These are phyloP conservation scores for Drosophila pandora DNA, from an alignment of 1,140 invertebrate genomes.

Conservation along the genomic window DNA sequence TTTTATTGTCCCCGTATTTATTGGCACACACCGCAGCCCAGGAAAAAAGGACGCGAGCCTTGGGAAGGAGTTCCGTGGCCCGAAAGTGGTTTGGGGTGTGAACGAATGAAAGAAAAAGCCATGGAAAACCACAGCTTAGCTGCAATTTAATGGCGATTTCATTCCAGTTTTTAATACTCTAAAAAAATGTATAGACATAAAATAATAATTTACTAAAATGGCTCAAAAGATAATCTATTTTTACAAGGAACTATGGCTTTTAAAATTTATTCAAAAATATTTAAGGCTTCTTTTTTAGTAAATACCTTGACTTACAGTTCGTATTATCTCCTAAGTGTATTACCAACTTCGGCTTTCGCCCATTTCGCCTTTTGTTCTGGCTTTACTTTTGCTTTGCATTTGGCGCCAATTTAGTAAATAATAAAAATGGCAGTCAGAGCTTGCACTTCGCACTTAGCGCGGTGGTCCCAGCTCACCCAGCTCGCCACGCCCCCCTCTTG, in stretches of 20 bases:
- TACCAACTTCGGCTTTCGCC: neutral
- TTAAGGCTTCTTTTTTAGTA: no score
- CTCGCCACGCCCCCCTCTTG: conserved; percentile 1
- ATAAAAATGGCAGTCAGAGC: conserved; percentile 73
- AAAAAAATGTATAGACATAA: neutral
- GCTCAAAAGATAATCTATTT: no score
- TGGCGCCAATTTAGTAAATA: conserved; percentile 80
- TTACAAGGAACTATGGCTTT: no score
- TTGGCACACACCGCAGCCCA: conserved; percentile 61
- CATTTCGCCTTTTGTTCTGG: conserved; percentile 26
- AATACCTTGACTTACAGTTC: neutral
- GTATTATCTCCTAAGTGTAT: conserved; percentile 7
- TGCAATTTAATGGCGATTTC: conserved; percentile 68
- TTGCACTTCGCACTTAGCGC: conserved; percentile 73
- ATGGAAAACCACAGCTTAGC: conserved; percentile 48
- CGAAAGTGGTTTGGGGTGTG: conserved; percentile 1
- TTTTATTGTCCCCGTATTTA: conserved; percentile 78
- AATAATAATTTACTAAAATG: neutral
- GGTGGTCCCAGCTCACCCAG: conserved; percentile 29
- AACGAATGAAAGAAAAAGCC: conserved; percentile 25
- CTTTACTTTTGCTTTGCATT: conserved; percentile 72
- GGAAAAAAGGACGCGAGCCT: conserved; percentile 13
- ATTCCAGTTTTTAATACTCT: conserved; percentile 18
- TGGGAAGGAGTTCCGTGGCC: neutral
- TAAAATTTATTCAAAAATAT: no score